Base-by-base conservation (phyloP, 2,888 invertebrate species). In the Dilophus febrilis region DNA sequence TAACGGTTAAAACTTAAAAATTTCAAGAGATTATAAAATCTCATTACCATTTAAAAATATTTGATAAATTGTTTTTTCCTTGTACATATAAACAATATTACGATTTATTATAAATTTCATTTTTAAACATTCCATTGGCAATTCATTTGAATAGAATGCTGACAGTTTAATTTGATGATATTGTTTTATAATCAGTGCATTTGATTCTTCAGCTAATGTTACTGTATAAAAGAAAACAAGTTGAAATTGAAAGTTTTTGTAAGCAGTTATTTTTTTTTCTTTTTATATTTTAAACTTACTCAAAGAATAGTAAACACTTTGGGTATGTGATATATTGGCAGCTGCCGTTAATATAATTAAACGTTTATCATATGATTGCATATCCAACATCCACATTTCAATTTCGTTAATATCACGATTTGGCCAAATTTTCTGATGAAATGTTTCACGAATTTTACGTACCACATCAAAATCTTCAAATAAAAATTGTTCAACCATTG, bases 301-400 rank as follows among this genome's bases (percentile, higher is more conserved):
- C 46, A 77, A 62, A 2, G 79, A 83, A 55, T 83, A 82, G 51
- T 79, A 69, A 55, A 79, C 67, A 51, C 77, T 74, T 4, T 74
- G 71, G 11, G 77, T 70, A 36, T 74, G 64, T 18, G 75, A 71
- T 17, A 70, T 64, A 56, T 77, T 77, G 13, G 71, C 68, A 10
- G 74, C 77, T 8, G 80, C 83, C 4, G 79, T 71, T 44, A 87
- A 68, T 40, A 90, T 62, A 50, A 84, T 66, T 7, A 85, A 64
- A 13, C 70, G 68, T 44, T 71, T 72, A 34, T 73, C 74, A 40
- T 68, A 64, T 1, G 74, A 65, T 48, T 84, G 82, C 64, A 87
- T 78, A 56, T 90, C 90, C 41, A 90, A 64, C 3, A 85, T 65
- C 70, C 77, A 74, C 11, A 79, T 69, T 46, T 78, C 76, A 35